Conservation (phyloP, 1,140 invertebrate species). For the Procambarus virginalis region DNA sequence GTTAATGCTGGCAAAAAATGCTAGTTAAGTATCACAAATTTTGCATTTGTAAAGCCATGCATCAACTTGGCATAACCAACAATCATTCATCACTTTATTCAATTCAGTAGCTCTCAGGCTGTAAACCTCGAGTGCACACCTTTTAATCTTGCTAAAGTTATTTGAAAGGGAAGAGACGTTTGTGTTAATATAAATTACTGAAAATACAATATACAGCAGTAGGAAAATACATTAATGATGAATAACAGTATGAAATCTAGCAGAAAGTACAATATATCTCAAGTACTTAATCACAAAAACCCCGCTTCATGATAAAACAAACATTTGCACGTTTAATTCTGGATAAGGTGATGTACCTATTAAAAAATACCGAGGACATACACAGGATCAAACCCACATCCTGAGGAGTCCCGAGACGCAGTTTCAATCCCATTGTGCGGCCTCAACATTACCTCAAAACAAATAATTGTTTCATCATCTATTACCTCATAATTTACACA, state of each 20-base stretch:
- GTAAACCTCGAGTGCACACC: neutral
- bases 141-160: neutral
- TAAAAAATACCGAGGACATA: too few species aligned
- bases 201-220: neutral
- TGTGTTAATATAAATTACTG: neutral
- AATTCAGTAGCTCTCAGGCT: neutral
- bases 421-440: too few species aligned
- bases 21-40: conserved; percentile 44
- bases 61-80: conserved; percentile 3
- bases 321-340: too few species aligned
- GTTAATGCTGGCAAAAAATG: conserved; percentile 54
- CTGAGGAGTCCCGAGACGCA: too few species aligned
- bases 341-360: too few species aligned
- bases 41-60: conserved; percentile 39
- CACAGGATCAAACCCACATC: too few species aligned
- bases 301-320: too few species aligned
- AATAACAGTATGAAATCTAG: neutral
- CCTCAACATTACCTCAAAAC: too few species aligned
- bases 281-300: too few species aligned
- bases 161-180: neutral
- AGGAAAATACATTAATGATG: neutral
- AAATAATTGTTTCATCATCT: too few species aligned
- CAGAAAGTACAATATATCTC: neutral
- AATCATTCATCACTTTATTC: neutral
- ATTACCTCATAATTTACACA: too few species aligned